Base-by-base conservation (phyloP, 2,113 vertebrate genomes). In the Sphaerodactylus townsendi region DNA sequence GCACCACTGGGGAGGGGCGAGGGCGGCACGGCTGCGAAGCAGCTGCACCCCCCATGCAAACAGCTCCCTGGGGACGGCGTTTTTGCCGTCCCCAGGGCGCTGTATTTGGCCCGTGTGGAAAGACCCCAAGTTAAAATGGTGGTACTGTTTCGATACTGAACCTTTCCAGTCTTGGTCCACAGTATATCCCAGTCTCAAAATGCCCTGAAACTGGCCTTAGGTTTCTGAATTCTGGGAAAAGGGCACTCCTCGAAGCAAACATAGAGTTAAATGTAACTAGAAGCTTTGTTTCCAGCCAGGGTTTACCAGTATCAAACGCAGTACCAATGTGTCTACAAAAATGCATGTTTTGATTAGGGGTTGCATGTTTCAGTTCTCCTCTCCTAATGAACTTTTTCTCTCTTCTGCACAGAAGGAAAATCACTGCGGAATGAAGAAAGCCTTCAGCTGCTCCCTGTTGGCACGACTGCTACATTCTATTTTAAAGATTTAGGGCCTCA, bases 401-500 rank as follows among this genome's bases (percentile, higher is more conserved):
- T 94, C 91, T 92, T 30, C 77, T 93, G 93, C 91, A 89, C 91
- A 98, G 97, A 96, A 88, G 97, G 96, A 86, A 97, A 97, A 90
- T 88, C 95, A 15, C 94, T 98, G 84, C 95, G 94, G 91, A 96
- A 98, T 80, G 96, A 97, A 66, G 97, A 97, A 79, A 86, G 97
- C 81, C 92, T 98, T 84, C 96, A 97, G 91, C 96, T 93, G 74
- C 95, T 98, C 46, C 97, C 97, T 13, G 96, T 97, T 62, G 97
- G 97, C 86, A 97, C 96, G 87, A 97, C 96, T 59, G 97, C 97
- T 87, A 97, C 94, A 11, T 94, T 98, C 87, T 98, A 97, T 91
- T 98, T 98, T 93, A 97, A 91, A 95, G 98, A 98, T 91, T 96
- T 97, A 35, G 97, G 97, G n/a, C 97, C 97, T 79, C 97, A 98